Conservation (phyloP, 2,797 vertebrate genomes). For the Trematomus bernacchii region DNA sequence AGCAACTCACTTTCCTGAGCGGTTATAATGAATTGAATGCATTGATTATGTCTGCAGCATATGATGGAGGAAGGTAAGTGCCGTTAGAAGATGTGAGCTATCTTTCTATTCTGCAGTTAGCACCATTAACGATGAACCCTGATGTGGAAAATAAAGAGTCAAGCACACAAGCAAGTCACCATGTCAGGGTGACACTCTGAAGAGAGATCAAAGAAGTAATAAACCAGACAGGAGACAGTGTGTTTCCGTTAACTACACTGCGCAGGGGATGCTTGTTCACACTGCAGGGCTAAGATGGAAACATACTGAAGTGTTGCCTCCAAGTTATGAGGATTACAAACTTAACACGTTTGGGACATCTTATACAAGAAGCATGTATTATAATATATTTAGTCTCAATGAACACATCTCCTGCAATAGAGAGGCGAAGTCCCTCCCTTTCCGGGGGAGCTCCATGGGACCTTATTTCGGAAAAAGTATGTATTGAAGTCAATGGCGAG, state of each 20-base stretch:
- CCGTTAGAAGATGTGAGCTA: too few relatives aligned
- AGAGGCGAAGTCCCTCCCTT: too few relatives aligned
- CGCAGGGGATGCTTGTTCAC: background rate
- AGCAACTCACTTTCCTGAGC: too few relatives aligned
- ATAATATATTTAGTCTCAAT: background rate
- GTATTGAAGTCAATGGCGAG: too few relatives aligned
- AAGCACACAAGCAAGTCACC: background rate
- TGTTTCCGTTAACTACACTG: constrained; percentile 14
- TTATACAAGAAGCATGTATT: background rate
- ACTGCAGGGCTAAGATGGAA: background rate
- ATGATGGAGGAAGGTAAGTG: too few relatives aligned
- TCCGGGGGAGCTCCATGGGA: too few relatives aligned
- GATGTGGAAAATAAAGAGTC: background rate
- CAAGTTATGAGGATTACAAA: background rate
- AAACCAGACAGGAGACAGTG: constrained; percentile 1
- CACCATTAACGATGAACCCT: too few relatives aligned
- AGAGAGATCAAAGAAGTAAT: background rate
- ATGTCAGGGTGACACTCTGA: constrained; percentile 3
- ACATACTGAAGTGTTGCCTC: background rate
- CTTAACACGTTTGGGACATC: too few relatives aligned
- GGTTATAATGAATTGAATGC: too few relatives aligned
- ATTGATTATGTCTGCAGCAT: too few relatives aligned
- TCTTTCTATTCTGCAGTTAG: too few relatives aligned
- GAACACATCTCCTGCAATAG: background rate
- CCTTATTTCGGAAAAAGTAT: too few relatives aligned